Percentiles rank a stretch among this genome's conserved stretches.
phyloP scores from a whole-genome alignment of 2,797 vertebrate genomes.

The Ctenopoma kingsleyae region DNA sequence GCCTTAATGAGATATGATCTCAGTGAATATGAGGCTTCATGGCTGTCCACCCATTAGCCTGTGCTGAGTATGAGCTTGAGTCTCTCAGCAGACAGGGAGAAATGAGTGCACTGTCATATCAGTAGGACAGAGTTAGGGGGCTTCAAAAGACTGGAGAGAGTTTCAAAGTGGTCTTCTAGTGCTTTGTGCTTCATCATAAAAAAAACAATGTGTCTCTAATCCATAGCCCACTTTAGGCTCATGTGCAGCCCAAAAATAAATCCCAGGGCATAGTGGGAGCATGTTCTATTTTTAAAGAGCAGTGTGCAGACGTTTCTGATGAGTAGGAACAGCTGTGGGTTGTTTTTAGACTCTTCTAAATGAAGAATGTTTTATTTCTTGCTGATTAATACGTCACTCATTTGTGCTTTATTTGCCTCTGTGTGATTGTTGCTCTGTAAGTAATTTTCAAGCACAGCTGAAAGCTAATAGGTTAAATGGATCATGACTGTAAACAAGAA shows the following conservation, averaged over 20 bases:
- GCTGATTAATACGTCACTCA: slow-evolving; percentile 37
- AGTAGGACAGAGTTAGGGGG: slow-evolving; percentile 49
- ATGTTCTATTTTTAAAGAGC: slow-evolving; percentile 69
- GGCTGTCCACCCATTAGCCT: slow-evolving; percentile 51
- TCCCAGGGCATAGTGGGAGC: slow-evolving; percentile 51
- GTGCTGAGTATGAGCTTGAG: slow-evolving; percentile 43
- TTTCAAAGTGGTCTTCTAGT: slow-evolving; percentile 68
- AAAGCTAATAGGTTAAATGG: slow-evolving; percentile 68
- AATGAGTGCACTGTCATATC: slow-evolving; percentile 37
- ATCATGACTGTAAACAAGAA: slow-evolving; percentile 68
- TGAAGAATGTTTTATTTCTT: slow-evolving; percentile 20
- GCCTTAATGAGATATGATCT: slow-evolving; percentile 64
- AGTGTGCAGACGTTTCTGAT: slow-evolving; percentile 58
- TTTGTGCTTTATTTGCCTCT: slow-evolving; percentile 16
- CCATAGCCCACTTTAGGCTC: slow-evolving; percentile 72
- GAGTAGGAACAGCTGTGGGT: slow-evolving; percentile 58
- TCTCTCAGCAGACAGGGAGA: slow-evolving; percentile 39
- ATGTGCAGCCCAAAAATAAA: slow-evolving; percentile 72
- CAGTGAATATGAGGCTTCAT: slow-evolving; percentile 33
- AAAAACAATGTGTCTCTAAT: slow-evolving; percentile 68
- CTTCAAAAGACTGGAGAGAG: slow-evolving; percentile 68
- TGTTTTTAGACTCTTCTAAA: slow-evolving; percentile 55
- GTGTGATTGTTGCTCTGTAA: slow-evolving; percentile 25
- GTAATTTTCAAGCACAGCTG: slow-evolving; percentile 46
- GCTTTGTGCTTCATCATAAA: slow-evolving; percentile 74